A percentile compares a stretch with the other conserved stretches of the same genome.
Conservation (phyloP, 2,797 vertebrate genomes). For the Neosalanx taihuensis region DNA sequence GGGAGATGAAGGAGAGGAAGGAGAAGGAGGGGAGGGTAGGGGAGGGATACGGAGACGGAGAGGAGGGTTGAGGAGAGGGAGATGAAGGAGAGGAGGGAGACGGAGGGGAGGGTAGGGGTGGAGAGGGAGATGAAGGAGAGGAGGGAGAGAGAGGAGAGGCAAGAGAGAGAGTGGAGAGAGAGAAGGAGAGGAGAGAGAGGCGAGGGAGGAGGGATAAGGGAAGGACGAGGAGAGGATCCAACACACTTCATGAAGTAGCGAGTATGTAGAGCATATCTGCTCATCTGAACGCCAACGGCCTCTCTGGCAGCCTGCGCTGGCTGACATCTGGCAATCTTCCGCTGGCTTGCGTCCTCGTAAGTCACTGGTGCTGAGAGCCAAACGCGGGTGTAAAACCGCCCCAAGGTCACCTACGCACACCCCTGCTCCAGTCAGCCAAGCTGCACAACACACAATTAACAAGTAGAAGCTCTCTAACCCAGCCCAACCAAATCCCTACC, state of each 20-base stretch:
- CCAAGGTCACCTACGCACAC: background rate
- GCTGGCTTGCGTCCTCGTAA: conserved; percentile 46
- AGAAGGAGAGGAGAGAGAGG: no score
- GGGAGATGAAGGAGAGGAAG: no score
- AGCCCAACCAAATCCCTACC: background rate
- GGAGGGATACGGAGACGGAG: no score
- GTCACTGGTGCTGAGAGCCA: background rate
- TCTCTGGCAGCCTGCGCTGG: conserved; percentile 49
- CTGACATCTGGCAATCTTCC: conserved; percentile 61
- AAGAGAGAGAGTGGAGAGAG: no score
- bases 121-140: no score
- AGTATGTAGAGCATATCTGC: background rate
- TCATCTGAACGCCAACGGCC: conserved; percentile 43
- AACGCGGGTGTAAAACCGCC: background rate
- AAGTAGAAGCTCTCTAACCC: background rate
- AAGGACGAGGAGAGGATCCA: background rate
- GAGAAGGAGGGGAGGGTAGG: no score
- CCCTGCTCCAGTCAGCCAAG: background rate
- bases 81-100: no score
- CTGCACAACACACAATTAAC: background rate
- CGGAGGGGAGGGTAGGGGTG: no score
- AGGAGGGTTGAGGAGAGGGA: no score
- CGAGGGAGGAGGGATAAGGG: no score
- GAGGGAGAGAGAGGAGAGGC: no score
- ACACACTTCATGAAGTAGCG: background rate